phyloP scores from a whole-genome alignment of 2,113 vertebrate species.

The Anhinga anhinga region DNA sequence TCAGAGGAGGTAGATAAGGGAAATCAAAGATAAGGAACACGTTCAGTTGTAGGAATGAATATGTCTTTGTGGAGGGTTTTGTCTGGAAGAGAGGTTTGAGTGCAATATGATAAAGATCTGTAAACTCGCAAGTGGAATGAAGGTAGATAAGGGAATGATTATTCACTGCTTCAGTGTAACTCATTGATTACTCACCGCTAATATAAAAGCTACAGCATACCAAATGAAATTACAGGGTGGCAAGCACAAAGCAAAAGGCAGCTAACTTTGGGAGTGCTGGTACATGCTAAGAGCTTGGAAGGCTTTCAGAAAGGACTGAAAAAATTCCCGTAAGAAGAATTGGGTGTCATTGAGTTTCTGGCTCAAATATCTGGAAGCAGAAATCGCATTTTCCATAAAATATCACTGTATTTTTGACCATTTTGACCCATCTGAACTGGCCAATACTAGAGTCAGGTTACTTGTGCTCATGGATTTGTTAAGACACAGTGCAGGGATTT shows the following conservation, averaged over 20 bases:
- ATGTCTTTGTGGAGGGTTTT: not conserved
- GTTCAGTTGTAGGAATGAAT: not conserved
- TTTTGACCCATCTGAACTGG: not conserved
- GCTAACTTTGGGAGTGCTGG: not conserved
- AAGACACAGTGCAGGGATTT: not conserved
- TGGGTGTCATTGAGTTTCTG: not conserved
- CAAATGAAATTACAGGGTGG: not conserved
- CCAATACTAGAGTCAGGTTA: not conserved
- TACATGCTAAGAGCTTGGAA: accelerated
- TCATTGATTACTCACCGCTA: not conserved
- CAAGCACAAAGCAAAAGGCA: not conserved
- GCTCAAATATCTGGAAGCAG: not conserved
- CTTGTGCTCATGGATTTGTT: not conserved
- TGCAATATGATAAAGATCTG: not conserved
- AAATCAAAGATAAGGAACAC: not conserved
- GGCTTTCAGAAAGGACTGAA: not conserved
- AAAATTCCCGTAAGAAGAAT: not conserved
- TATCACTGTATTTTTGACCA: not conserved
- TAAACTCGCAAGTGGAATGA: not conserved
- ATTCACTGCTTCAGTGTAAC: not conserved
- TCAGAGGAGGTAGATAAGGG: not conserved
- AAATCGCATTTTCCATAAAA: not conserved
- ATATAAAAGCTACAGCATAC: not conserved
- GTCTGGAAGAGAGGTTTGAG: not conserved
- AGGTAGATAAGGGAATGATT: not conserved